These are phyloP conservation scores for Anastrepha ludens DNA, from an alignment of 1,140 invertebrate species.

Conservation along the genomic window DNA sequence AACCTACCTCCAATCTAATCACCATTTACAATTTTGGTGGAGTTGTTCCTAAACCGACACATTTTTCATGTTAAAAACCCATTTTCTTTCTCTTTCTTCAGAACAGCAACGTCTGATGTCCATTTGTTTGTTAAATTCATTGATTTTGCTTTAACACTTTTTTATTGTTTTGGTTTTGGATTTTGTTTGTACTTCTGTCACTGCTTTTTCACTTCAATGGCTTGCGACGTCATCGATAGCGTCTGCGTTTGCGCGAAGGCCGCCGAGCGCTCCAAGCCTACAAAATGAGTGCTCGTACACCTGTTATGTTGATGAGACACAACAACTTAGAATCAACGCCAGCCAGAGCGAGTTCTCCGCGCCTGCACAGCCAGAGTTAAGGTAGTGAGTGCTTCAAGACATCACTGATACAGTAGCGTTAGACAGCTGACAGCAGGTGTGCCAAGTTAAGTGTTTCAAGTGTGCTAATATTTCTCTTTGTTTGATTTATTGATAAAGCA, in stretches of 20 bases:
- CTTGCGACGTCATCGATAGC: constrained; percentile 5
- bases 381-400: neutral
- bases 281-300: neutral
- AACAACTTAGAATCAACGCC: constrained; percentile 16
- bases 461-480: neutral
- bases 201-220: neutral
- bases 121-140: no score
- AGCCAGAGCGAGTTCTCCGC: neutral
- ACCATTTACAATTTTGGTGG: no score
- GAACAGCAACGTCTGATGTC: no score
- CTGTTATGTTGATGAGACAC: constrained; percentile 37
- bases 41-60: no score
- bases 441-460: neutral
- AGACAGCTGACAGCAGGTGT: constrained; percentile 24
- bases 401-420: constrained; percentile 6
- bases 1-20: no score
- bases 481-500: neutral
- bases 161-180: neutral
- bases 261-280: neutral
- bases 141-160: neutral
- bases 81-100: no score
- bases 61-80: no score
- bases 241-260: constrained; percentile 38
- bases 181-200: neutral
- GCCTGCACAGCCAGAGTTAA: neutral